Percentiles rank a stretch among this genome's conserved stretches.
phyloP scores from a whole-genome alignment of 2,113 vertebrate species.

The Aplodontia rufa region DNA sequence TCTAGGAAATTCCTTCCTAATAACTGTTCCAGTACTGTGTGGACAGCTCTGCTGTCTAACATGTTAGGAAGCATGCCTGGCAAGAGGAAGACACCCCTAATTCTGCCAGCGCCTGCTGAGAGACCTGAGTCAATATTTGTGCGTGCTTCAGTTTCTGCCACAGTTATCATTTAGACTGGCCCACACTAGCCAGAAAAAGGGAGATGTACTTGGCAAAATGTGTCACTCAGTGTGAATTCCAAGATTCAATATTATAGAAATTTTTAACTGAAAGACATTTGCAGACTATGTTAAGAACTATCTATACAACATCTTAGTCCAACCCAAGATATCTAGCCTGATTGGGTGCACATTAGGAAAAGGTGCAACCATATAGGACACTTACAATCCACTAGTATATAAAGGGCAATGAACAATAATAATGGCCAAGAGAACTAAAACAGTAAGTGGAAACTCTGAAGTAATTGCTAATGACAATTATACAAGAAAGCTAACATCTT shows the following conservation, averaged over 20 bases:
- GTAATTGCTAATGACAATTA: background rate
- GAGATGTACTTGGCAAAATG: background rate
- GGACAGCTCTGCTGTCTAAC: background rate
- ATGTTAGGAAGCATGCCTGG: background rate
- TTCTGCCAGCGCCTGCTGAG: background rate
- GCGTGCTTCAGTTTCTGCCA: background rate
- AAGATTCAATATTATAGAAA: background rate
- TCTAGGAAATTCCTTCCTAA: constrained; percentile 19
- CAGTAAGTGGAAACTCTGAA: background rate
- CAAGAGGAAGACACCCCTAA: background rate
- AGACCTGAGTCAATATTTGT: background rate
- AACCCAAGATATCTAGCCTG: background rate
- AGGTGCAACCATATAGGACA: background rate
- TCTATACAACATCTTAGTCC: background rate
- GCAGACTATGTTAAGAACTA: background rate
- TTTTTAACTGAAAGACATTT: background rate
- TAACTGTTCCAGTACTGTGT: background rate
- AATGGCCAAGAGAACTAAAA: background rate
- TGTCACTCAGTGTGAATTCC: background rate
- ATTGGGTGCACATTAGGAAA: background rate
- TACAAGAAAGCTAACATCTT: background rate
- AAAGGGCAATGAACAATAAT: constrained; percentile 7
- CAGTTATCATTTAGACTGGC: background rate
- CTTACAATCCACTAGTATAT: background rate
- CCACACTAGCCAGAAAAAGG: background rate